Conservation (phyloP, 2,888 invertebrate species). For the Platycheirus rosarum region DNA sequence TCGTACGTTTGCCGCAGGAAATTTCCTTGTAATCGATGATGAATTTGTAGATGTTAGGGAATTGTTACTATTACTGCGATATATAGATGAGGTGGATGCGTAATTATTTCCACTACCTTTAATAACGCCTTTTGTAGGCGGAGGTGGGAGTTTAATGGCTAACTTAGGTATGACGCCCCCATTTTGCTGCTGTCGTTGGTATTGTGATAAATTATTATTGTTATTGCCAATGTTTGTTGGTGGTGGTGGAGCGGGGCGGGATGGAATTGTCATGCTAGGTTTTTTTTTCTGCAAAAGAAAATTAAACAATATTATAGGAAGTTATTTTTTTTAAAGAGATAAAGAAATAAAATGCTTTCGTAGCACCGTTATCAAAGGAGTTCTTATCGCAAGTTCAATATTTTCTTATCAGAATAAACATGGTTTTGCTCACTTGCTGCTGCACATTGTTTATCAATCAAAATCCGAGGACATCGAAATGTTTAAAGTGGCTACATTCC, state of each 20-base stretch:
- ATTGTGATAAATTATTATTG: slow-evolving; percentile 80
- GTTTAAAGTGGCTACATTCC: too few relatives aligned
- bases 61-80: slow-evolving; percentile 74
- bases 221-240: slow-evolving; percentile 79
- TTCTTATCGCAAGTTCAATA: too few relatives aligned
- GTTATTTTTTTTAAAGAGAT: too few relatives aligned
- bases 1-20: slow-evolving; percentile 77
- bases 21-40: slow-evolving; percentile 79
- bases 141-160: slow-evolving; percentile 79
- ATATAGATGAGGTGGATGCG: slow-evolving; percentile 63
- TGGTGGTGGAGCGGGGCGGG: slow-evolving; percentile 82
- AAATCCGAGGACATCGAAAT: too few relatives aligned
- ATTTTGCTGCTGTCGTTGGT: slow-evolving; percentile 76
- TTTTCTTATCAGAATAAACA: too few relatives aligned
- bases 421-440: too few relatives aligned
- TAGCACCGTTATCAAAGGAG: too few relatives aligned
- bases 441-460: too few relatives aligned
- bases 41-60: slow-evolving; percentile 52
- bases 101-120: slow-evolving; percentile 32
- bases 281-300: neutral
- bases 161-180: slow-evolving; percentile 77
- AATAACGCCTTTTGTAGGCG: slow-evolving; percentile 38
- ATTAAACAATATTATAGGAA: too few relatives aligned
- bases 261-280: slow-evolving; percentile 80
- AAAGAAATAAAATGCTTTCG: too few relatives aligned